Percentiles rank a stretch among this genome's conserved stretches.
These are phyloP conservation scores for Spodoptera exigua DNA, from an alignment of 2,888 invertebrate genomes.

Conservation along the genomic window DNA sequence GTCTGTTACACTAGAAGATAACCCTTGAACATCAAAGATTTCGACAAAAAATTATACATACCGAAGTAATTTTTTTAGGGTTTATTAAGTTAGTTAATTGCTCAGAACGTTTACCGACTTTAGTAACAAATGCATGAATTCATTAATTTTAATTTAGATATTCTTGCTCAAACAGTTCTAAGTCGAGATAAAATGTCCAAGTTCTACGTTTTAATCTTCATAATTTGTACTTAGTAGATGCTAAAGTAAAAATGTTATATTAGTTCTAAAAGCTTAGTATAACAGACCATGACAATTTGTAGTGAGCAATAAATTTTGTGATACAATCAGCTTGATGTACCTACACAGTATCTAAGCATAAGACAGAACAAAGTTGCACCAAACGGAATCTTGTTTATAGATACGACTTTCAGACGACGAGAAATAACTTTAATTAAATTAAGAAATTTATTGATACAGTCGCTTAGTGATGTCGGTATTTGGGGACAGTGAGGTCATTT, in stretches of 20 bases:
- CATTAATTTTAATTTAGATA: constrained; percentile 52
- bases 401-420: constrained; percentile 60
- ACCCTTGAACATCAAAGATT: constrained; percentile 24
- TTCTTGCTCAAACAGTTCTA: constrained; percentile 24
- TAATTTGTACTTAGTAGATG: constrained; percentile 26
- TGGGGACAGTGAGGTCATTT: constrained; percentile 63
- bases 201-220: constrained; percentile 34
- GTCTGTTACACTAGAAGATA: constrained; percentile 25
- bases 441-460: constrained; percentile 75
- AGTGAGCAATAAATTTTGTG: constrained; percentile 39
- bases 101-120: constrained; percentile 45
- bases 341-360: constrained; percentile 34
- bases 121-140: constrained; percentile 49
- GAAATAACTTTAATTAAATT: constrained; percentile 80
- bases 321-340: constrained; percentile 48
- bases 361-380: constrained; percentile 62
- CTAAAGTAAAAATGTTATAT: constrained; percentile 15
- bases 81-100: constrained; percentile 57
- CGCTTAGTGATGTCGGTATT: constrained; percentile 64
- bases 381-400: constrained; percentile 66
- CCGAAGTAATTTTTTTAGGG: constrained; percentile 28
- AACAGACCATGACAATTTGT: constrained; percentile 22
- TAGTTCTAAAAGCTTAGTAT: constrained; percentile 16
- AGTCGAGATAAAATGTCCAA: constrained; percentile 32
- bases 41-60: constrained; percentile 15